Conservation (phyloP, 2,888 invertebrate species). For the Dryococelus australis region DNA sequence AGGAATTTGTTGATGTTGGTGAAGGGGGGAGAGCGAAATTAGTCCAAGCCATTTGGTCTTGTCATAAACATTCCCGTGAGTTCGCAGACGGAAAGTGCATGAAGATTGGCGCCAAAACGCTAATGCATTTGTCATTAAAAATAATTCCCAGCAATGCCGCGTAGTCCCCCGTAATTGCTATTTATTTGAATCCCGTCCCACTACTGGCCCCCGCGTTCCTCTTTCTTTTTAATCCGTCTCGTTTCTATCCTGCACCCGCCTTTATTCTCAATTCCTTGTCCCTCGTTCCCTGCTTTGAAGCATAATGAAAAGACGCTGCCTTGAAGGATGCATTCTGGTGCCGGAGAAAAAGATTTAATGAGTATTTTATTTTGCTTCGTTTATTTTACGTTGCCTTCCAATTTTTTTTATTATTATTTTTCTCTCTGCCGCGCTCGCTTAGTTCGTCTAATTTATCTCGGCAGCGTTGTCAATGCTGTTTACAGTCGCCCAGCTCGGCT, state of each 20-base stretch:
- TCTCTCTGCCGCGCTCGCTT: not conserved
- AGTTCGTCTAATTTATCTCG: constrained; percentile 10
- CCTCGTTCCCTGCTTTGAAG: not conserved
- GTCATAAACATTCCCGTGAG: not conserved
- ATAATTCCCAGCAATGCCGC: not conserved
- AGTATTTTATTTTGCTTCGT: constrained; percentile 16
- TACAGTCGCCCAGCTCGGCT: not conserved
- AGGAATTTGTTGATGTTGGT: not conserved
- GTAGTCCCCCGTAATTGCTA: not conserved
- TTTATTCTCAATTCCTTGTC: not conserved
- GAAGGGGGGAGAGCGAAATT: not conserved
- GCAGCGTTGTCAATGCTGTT: not conserved
- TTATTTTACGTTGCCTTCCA: constrained; percentile 2
- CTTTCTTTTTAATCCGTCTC: not conserved
- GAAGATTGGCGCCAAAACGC: not conserved
- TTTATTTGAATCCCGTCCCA: constrained; percentile 2
- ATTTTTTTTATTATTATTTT: not conserved
- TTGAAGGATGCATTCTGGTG: not conserved
- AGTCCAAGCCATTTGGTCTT: not conserved
- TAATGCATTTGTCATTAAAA: constrained; percentile 16
- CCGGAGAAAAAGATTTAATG: constrained; percentile 5
- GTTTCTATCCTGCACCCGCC: not conserved
- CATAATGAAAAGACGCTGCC: constrained; percentile 1
- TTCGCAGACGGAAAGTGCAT: not conserved
- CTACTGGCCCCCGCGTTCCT: not conserved